phyloP scores from a whole-genome alignment of 2,888 invertebrate species.

The Phyllotreta cruciferae region DNA sequence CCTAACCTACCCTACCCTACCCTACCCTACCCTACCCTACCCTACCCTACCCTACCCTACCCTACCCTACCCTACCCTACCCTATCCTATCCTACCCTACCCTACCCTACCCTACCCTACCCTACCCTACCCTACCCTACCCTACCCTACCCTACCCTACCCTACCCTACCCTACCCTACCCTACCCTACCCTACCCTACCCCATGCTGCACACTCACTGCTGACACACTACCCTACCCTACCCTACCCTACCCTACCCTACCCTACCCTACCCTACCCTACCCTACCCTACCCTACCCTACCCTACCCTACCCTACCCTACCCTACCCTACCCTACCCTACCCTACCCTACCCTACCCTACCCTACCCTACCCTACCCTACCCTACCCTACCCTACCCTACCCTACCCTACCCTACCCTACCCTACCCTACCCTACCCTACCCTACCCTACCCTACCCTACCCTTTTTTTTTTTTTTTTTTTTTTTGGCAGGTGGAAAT shows the following conservation, averaged over 20 bases:
- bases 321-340: constrained; percentile 40
- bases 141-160: constrained; percentile 39
- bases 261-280: constrained; percentile 38
- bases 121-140: constrained; percentile 33
- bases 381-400: too few species aligned
- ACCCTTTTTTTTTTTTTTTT: constrained; percentile 33
- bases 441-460: constrained; percentile 40
- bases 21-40: constrained; percentile 32
- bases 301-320: too few species aligned
- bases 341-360: constrained; percentile 41
- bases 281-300: too few species aligned
- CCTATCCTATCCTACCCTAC: constrained; percentile 37
- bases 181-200: constrained; percentile 39
- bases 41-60: constrained; percentile 33
- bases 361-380: too few species aligned
- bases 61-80: constrained; percentile 39
- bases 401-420: too few species aligned
- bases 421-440: too few species aligned
- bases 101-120: constrained; percentile 37
- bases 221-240: constrained; percentile 37
- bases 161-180: constrained; percentile 41
- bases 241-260: constrained; percentile 40
- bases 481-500: too few species aligned
- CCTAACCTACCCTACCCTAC: constrained; percentile 37
- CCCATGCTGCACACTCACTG: constrained; percentile 39